Evolutionary conservation across 1,140 invertebrate genomes (phyloP).

Genomic region (Achatina immaculata): DNA sequence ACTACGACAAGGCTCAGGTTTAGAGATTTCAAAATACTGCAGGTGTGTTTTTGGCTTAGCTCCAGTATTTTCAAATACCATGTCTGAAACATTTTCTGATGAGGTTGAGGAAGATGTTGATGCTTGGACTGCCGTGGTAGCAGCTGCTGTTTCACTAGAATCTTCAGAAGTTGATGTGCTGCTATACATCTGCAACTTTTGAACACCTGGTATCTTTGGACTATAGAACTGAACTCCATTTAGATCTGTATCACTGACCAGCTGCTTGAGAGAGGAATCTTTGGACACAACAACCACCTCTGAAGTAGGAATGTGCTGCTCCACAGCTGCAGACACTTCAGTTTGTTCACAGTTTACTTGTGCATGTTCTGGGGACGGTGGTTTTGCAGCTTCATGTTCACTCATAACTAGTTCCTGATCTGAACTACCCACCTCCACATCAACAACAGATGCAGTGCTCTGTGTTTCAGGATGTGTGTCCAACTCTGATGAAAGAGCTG

Average conservation of each 20-base stretch:
- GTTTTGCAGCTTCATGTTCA: neutral
- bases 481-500: neutral
- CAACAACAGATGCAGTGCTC: neutral
- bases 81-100: neutral
- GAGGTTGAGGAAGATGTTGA: neutral
- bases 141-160: neutral
- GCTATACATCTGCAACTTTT: neutral
- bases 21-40: conserved; percentile 38
- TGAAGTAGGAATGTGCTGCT: too few relatives aligned
- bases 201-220: neutral
- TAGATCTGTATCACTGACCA: neutral
- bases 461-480: neutral
- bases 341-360: neutral
- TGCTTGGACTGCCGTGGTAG: too few relatives aligned
- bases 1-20: conserved; percentile 32
- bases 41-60: neutral
- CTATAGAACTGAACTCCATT: conserved; percentile 14
- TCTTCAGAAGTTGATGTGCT: conserved; percentile 4
- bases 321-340: neutral
- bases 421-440: conserved; percentile 5
- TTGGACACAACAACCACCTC: neutral
- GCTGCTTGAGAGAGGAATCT: neutral
- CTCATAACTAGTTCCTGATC: neutral
- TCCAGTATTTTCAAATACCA: neutral
- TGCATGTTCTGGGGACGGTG: neutral